Conservation (phyloP, 2,113 vertebrate species). For the Corythornis cristatus region DNA sequence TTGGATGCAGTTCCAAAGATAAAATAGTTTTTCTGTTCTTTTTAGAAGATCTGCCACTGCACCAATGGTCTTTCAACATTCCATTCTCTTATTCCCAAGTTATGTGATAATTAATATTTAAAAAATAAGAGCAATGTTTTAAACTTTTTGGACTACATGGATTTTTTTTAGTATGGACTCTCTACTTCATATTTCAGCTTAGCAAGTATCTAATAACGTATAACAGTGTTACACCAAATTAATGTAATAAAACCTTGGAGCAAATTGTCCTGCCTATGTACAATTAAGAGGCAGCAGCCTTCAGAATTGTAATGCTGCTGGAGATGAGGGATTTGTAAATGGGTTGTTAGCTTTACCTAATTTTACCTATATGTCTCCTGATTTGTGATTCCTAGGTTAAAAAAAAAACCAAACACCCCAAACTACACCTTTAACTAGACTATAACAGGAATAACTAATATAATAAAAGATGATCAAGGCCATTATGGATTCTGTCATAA, state of each 20-base stretch:
- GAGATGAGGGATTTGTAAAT: conserved; percentile 22
- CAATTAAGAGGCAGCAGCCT: conserved; percentile 41
- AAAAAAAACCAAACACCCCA: neutral
- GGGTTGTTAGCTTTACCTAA: neutral
- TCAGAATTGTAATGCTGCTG: conserved; percentile 39
- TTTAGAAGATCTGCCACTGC: neutral
- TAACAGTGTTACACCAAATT: conserved; percentile 58
- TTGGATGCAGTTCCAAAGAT: neutral
- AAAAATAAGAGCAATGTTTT: neutral
- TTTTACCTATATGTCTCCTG: neutral
- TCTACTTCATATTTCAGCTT: conserved; percentile 23
- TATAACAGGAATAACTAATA: neutral
- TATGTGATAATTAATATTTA: neutral
- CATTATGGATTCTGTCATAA: neutral
- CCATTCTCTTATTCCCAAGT: neutral
- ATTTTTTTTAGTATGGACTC: neutral
- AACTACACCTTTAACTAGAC: neutral
- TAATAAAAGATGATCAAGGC: neutral
- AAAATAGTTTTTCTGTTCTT: neutral
- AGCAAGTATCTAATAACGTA: conserved; percentile 46
- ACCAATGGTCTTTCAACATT: neutral
- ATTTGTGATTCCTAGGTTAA: neutral
- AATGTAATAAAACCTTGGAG: conserved; percentile 53
- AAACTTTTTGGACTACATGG: neutral
- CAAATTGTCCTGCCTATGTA: conserved; percentile 48